These are phyloP conservation scores for Drosophila subobscura DNA, from an alignment of 1,140 invertebrate genomes.

Conservation along the genomic window DNA sequence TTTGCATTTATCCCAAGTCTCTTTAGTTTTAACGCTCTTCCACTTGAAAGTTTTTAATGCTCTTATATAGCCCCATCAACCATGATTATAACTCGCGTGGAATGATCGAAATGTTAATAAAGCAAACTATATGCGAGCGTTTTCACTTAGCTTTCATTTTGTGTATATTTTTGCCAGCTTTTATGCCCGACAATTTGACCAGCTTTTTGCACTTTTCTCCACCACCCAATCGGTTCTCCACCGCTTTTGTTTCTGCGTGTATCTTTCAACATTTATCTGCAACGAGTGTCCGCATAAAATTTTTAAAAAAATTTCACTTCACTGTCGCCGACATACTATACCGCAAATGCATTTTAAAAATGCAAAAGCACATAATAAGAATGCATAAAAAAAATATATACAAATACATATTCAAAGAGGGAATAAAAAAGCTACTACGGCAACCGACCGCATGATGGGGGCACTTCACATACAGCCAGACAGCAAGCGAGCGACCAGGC, in stretches of 20 bases:
- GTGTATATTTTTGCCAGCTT: slow-evolving; percentile 23
- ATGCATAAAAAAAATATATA: slow-evolving; percentile 28
- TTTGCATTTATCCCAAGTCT: background rate
- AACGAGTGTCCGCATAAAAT: slow-evolving; percentile 40
- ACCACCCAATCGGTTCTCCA: background rate
- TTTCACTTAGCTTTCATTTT: slow-evolving; percentile 55
- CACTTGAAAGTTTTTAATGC: slow-evolving; percentile 13
- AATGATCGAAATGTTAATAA: slow-evolving; percentile 38
- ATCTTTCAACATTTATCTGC: slow-evolving; percentile 29
- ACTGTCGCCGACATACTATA: slow-evolving; percentile 51
- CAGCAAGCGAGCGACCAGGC: background rate
- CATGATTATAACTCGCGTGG: slow-evolving; percentile 27
- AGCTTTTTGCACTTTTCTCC: slow-evolving; percentile 49
- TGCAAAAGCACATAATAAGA: slow-evolving; percentile 55
- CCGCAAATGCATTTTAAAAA: slow-evolving; percentile 58
- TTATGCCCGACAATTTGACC: slow-evolving; percentile 39
- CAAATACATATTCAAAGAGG: slow-evolving; percentile 1
- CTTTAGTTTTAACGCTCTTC: slow-evolving; percentile 4
- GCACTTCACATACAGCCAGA: slow-evolving; percentile 49
- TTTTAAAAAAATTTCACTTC: slow-evolving; percentile 46
- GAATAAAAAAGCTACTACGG: slow-evolving; percentile 8
- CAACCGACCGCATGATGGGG: slow-evolving; percentile 44
- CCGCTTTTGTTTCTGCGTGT: slow-evolving; percentile 3
- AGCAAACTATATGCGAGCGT: slow-evolving; percentile 29
- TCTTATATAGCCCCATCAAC: slow-evolving; percentile 20